Conservation (phyloP, 2,797 vertebrate genomes). For the Balearica regulorum region DNA sequence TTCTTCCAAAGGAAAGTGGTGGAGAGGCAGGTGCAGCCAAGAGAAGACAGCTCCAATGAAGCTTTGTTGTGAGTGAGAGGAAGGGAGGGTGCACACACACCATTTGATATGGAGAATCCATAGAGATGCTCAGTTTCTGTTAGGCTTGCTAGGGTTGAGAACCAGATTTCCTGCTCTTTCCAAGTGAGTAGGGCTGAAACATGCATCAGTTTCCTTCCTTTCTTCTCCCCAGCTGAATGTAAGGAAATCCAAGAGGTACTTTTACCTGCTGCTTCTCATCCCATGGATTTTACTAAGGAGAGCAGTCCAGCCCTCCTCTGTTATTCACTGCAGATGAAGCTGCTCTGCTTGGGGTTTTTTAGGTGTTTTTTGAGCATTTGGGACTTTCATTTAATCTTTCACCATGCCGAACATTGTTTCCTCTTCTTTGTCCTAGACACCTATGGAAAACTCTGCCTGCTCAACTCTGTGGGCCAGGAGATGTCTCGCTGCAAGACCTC, state of each 20-base stretch:
- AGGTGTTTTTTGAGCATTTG: neutral
- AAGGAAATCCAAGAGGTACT: neutral
- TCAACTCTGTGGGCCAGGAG: conserved; percentile 92
- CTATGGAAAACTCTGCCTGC: conserved; percentile 89
- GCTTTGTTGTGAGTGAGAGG: neutral
- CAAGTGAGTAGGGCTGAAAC: neutral
- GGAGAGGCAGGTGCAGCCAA: neutral
- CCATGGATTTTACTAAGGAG: neutral
- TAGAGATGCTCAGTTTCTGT: neutral
- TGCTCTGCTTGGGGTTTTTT: neutral
- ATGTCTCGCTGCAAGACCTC: conserved; percentile 95
- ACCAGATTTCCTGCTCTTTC: neutral
- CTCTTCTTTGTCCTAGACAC: conserved; percentile 79
- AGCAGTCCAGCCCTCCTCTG: neutral
- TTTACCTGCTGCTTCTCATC: neutral
- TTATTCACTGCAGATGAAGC: neutral
- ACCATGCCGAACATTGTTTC: neutral
- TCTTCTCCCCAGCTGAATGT: neutral
- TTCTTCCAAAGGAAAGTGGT: neutral
- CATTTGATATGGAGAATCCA: neutral
- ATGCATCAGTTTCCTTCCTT: neutral
- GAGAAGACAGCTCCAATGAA: neutral
- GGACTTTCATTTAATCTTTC: neutral
- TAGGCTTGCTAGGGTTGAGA: neutral
- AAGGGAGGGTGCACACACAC: neutral